Evolutionary conservation across 2,888 invertebrate species (phyloP).

Genomic region (Branchipolynoe longqiensis): DNA sequence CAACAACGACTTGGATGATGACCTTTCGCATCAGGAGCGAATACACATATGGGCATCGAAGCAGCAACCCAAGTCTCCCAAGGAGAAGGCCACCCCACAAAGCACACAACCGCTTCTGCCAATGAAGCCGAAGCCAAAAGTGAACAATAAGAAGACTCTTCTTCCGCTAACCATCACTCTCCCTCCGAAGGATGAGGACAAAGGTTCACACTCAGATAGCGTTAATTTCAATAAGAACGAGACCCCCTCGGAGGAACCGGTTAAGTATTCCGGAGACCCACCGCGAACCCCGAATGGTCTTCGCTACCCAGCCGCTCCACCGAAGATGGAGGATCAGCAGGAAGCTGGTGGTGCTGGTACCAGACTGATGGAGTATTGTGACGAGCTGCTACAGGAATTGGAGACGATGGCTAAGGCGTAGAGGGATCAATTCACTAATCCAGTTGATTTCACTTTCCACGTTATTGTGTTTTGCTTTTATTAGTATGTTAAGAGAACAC

Average conservation of each 20-base stretch:
- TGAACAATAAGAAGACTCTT: neutral
- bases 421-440: neutral
- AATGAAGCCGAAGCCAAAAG: conserved; percentile 6
- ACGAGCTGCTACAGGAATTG: conserved; percentile 61
- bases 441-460: too few relatives aligned
- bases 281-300: conserved; percentile 13
- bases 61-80: neutral
- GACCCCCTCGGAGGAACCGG: neutral
- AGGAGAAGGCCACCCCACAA: neutral
- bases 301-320: conserved; percentile 6
- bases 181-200: neutral
- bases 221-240: too few relatives aligned
- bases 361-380: conserved; percentile 62
- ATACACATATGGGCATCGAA: too few relatives aligned
- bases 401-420: conserved; percentile 54
- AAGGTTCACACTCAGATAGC: neutral
- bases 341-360: conserved; percentile 3
- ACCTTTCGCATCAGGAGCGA: too few relatives aligned
- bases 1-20: neutral
- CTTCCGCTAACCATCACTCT: neutral
- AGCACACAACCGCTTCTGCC: neutral
- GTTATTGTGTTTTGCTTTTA: too few relatives aligned
- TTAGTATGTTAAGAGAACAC: too few relatives aligned
- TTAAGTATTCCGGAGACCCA: neutral
- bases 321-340: conserved; percentile 31